These are phyloP conservation scores for Dastarcus helophoroides DNA, from an alignment of 2,888 invertebrate genomes.

Conservation along the genomic window DNA sequence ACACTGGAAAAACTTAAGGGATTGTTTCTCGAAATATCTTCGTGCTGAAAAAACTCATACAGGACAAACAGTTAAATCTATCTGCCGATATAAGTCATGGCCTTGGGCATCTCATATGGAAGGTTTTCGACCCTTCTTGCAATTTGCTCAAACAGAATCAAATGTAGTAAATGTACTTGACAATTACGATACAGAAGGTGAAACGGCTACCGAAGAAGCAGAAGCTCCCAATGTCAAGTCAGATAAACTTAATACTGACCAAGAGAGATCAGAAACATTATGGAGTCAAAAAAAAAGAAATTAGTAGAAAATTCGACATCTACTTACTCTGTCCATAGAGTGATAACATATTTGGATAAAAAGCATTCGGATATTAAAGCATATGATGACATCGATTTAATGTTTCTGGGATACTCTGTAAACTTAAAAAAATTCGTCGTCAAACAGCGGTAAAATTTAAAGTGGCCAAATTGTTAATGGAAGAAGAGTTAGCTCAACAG, in stretches of 20 bases:
- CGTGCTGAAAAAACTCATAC: too few species aligned
- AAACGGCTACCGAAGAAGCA: neutral
- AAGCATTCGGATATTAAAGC: neutral
- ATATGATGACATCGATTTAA: conserved; percentile 1
- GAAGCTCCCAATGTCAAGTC: neutral
- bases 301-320: neutral
- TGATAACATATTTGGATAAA: neutral
- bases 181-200: neutral
- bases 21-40: too few species aligned
- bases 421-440: conserved; percentile 1
- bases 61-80: too few species aligned
- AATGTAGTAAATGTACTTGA: neutral
- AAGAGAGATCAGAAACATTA: conserved; percentile 1
- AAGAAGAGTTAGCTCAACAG: conserved; percentile 1
- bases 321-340: neutral
- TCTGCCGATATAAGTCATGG: too few species aligned
- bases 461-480: conserved; percentile 1
- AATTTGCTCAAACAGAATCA: too few species aligned
- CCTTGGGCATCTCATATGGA: too few species aligned
- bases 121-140: too few species aligned
- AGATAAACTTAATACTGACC: neutral
- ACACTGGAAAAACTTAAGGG: too few species aligned
- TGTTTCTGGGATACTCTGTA: conserved; percentile 1
- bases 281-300: neutral
- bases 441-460: conserved; percentile 1